Evolutionary conservation across 2,888 invertebrate genomes (phyloP).

Genomic region (Brachypalpus laphriformis): DNA sequence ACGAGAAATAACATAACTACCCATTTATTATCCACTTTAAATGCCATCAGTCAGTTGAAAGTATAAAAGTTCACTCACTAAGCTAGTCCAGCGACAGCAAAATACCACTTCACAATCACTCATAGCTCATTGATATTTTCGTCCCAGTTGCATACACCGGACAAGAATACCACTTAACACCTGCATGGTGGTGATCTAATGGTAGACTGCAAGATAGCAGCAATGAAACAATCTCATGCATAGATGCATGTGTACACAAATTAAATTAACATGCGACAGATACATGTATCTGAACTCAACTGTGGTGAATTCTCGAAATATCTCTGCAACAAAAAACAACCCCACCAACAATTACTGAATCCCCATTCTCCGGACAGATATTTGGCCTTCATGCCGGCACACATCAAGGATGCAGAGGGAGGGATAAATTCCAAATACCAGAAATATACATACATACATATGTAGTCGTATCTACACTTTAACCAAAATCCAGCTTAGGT

Average conservation of each 20-base stretch:
- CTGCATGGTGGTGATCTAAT: conserved; percentile 31
- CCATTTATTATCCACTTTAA: not conserved
- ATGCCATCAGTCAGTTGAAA: not conserved
- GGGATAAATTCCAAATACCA: conserved; percentile 42
- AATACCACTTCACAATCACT: not conserved
- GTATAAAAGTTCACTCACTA: conserved; percentile 20
- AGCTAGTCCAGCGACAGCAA: not conserved
- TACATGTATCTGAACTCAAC: conserved; percentile 36
- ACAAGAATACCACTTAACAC: conserved; percentile 37
- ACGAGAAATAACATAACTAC: not conserved
- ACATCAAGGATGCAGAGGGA: conserved; percentile 17
- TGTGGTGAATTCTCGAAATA: conserved; percentile 14
- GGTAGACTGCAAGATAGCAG: not conserved
- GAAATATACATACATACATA: conserved; percentile 7
- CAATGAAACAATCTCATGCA: not conserved
- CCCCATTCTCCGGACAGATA: not conserved
- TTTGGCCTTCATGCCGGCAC: conserved; percentile 24
- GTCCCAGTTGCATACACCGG: conserved; percentile 21
- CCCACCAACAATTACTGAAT: conserved; percentile 8
- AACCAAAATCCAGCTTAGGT: conserved; percentile 35
- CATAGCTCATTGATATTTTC: not conserved
- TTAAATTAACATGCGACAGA: not conserved
- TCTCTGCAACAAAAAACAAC: not conserved
- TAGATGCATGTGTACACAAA: not conserved
- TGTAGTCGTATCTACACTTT: not conserved